Conservation (phyloP, 2,113 vertebrate genomes). For the Amia ocellicauda region DNA sequence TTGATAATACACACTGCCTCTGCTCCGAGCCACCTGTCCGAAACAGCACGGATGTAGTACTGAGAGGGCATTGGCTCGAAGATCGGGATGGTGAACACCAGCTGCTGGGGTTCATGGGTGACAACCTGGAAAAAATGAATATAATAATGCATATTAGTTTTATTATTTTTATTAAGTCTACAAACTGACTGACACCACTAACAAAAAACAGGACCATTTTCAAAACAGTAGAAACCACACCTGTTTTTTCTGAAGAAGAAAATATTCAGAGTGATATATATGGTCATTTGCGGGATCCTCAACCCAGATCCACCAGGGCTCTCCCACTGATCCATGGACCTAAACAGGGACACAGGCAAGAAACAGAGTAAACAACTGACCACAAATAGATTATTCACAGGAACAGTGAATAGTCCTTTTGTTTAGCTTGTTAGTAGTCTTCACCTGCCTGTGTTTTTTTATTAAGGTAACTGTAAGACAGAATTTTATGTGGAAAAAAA, state of each 20-base stretch:
- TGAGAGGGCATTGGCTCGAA: conserved; percentile 96
- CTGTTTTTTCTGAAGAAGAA: conserved; percentile 97
- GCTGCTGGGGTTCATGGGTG: conserved; percentile 77
- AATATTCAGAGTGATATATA: conserved; percentile 97
- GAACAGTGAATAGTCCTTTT: no score
- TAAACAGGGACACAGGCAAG: conserved; percentile 39
- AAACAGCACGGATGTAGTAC: conserved; percentile 93
- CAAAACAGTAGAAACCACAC: conserved; percentile 54
- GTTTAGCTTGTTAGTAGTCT: no score
- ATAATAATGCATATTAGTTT: no score
- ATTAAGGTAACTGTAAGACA: no score
- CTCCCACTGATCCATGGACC: conserved; percentile 92
- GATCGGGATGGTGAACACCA: conserved; percentile 97
- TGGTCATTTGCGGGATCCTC: conserved; percentile 96
- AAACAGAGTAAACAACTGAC: background rate
- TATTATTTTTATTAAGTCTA: background rate
- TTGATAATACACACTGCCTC: conserved; percentile 94
- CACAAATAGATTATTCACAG: no score
- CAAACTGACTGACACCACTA: no score
- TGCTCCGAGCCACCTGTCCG: conserved; percentile 93
- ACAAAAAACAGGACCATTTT: no score
- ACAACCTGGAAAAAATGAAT: conserved; percentile 72
- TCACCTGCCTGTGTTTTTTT: no score
- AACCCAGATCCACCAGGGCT: conserved; percentile 99
- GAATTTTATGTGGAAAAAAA: no score